Conservation (phyloP, 2,797 vertebrate genomes). For the Myotis findleyi region DNA sequence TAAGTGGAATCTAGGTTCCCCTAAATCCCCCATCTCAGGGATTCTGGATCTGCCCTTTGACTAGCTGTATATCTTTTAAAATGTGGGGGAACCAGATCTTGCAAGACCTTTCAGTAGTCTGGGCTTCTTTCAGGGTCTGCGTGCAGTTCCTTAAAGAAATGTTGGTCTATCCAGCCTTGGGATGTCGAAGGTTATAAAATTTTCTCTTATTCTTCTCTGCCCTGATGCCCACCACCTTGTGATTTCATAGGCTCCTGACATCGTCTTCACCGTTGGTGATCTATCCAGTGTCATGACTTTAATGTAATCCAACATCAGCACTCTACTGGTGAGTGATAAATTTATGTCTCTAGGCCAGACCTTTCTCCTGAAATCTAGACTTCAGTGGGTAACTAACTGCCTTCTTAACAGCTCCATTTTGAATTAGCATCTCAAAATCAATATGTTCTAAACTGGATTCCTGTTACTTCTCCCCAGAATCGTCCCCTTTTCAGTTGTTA, state of each 20-base stretch:
- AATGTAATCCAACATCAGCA: not conserved
- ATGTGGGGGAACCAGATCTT: not conserved
- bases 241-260: not conserved
- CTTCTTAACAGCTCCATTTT: not conserved
- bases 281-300: not conserved
- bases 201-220: not conserved
- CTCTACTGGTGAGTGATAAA: not conserved
- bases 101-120: not conserved
- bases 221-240: not conserved
- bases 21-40: not conserved
- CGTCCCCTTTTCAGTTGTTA: not conserved
- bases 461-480: not conserved
- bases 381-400: not conserved
- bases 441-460: not conserved
- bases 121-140: not conserved
- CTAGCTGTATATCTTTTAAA: not conserved
- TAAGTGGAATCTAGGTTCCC: not conserved
- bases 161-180: not conserved
- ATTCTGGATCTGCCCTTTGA: not conserved
- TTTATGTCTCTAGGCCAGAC: not conserved
- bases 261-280: not conserved
- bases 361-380: constrained; percentile 20
- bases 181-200: not conserved
- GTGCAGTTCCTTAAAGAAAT: not conserved
- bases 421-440: not conserved